These are phyloP conservation scores for Drosophila azteca DNA, from an alignment of 1,140 invertebrate genomes.

Conservation along the genomic window DNA sequence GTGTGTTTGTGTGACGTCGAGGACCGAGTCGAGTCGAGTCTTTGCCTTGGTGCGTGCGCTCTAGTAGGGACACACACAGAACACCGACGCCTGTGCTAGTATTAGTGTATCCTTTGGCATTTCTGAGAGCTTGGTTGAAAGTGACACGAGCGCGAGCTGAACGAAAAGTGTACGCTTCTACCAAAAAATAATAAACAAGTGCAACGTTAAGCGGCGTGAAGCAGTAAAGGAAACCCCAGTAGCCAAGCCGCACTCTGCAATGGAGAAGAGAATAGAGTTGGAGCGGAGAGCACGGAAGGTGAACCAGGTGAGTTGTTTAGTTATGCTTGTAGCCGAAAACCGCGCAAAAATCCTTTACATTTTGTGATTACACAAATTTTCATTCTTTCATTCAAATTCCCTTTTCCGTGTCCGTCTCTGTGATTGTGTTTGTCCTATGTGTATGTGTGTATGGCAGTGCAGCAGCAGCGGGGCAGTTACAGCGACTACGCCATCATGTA, in stretches of 20 bases:
- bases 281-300: slow-evolving; percentile 93
- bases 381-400: slow-evolving; percentile 28
- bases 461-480: slow-evolving; percentile 20
- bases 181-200: slow-evolving; percentile 60
- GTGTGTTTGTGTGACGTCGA: slow-evolving; percentile 56
- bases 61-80: slow-evolving; percentile 57
- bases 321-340: slow-evolving; percentile 41
- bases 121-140: slow-evolving; percentile 62
- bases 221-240: slow-evolving; percentile 25
- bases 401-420: slow-evolving; percentile 5
- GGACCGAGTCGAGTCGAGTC: slow-evolving; percentile 38
- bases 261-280: slow-evolving; percentile 96
- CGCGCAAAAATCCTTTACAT: slow-evolving; percentile 53
- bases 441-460: slow-evolving; percentile 31
- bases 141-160: slow-evolving; percentile 49
- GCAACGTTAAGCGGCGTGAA: slow-evolving; percentile 35
- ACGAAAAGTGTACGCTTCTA: slow-evolving; percentile 34
- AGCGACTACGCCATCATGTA: slow-evolving; percentile 72
- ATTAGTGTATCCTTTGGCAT: slow-evolving; percentile 66
- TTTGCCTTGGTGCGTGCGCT: slow-evolving; percentile 74
- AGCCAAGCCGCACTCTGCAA: slow-evolving; percentile 81
- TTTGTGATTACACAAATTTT: slow-evolving; percentile 53
- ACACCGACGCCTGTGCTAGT: slow-evolving; percentile 20
- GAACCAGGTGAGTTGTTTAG: slow-evolving; percentile 89
- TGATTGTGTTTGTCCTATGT: too few species aligned